These are phyloP conservation scores for Chrysomela aeneicollis DNA, from an alignment of 2,888 invertebrate genomes.

Conservation along the genomic window DNA sequence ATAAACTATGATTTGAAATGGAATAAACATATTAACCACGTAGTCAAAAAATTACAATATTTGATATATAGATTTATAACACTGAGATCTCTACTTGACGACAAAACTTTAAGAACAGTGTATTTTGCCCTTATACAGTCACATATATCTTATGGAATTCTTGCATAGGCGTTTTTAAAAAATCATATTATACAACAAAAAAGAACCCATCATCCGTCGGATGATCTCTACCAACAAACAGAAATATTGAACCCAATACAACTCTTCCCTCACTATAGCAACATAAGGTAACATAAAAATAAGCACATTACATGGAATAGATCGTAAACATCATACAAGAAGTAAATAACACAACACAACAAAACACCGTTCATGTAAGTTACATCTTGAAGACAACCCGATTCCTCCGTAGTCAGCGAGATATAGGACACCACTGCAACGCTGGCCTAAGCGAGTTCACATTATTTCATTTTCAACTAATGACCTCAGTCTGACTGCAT, in stretches of 20 bases:
- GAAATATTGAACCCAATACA: neutral
- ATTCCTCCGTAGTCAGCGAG: too few species aligned
- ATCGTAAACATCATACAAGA: neutral
- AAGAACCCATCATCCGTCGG: neutral
- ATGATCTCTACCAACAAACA: too few species aligned
- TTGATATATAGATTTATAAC: constrained; percentile 7
- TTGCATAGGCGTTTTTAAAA: neutral
- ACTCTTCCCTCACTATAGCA: neutral
- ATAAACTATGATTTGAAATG: too few species aligned
- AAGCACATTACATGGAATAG: neutral
- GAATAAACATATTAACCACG: too few species aligned
- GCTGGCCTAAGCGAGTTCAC: too few species aligned
- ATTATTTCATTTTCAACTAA: too few species aligned
- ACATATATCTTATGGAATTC: constrained; percentile 2
- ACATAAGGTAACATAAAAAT: constrained; percentile 9
- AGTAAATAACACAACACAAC: too few species aligned
- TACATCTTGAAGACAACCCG: too few species aligned
- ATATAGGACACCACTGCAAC: too few species aligned
- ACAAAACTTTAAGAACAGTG: neutral
- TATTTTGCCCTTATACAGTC: neutral
- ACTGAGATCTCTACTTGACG: too few species aligned
- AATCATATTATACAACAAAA: neutral
- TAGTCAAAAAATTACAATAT: neutral
- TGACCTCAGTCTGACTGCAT: too few species aligned
- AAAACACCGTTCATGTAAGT: too few species aligned